Percentiles rank a stretch among this genome's conserved stretches.
Evolutionary conservation across 2,113 vertebrate species (phyloP).

Genomic region (Serilophus lunatus): DNA sequence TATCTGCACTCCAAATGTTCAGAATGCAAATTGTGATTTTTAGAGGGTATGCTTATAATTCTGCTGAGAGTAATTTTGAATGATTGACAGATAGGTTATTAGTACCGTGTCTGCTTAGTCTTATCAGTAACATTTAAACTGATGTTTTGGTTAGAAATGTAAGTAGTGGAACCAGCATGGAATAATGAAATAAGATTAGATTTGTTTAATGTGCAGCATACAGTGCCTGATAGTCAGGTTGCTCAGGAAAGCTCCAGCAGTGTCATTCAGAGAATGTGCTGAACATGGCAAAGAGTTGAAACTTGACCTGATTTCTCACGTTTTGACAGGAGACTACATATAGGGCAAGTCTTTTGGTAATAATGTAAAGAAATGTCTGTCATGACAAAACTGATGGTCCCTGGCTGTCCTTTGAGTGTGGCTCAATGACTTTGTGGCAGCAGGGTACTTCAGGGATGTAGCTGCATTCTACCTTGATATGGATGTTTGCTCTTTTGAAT

Average conservation of each 20-base stretch:
- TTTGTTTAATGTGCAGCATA: conserved; percentile 45
- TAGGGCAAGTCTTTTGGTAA: conserved; percentile 45
- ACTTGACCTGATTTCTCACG: conserved; percentile 37
- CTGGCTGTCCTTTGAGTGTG: conserved; percentile 64
- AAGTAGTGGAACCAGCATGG: conserved; percentile 36
- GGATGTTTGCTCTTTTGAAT: neutral
- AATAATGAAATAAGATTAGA: conserved; percentile 66
- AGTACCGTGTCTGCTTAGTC: conserved; percentile 52
- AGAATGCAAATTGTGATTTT: conserved; percentile 63
- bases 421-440: conserved; percentile 23
- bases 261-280: conserved; percentile 40
- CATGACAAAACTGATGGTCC: conserved; percentile 63
- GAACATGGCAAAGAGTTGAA: neutral
- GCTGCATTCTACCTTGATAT: neutral
- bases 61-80: conserved; percentile 68
- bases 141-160: conserved; percentile 62
- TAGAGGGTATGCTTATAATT: conserved; percentile 59
- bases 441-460: neutral
- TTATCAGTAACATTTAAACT: conserved; percentile 68
- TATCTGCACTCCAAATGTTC: conserved; percentile 41
- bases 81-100: conserved; percentile 72
- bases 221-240: conserved; percentile 16
- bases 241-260: neutral
- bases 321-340: conserved; percentile 24
- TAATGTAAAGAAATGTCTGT: conserved; percentile 37